Conservation (phyloP, 2,888 invertebrate species). For the Xestia sexstrigata region DNA sequence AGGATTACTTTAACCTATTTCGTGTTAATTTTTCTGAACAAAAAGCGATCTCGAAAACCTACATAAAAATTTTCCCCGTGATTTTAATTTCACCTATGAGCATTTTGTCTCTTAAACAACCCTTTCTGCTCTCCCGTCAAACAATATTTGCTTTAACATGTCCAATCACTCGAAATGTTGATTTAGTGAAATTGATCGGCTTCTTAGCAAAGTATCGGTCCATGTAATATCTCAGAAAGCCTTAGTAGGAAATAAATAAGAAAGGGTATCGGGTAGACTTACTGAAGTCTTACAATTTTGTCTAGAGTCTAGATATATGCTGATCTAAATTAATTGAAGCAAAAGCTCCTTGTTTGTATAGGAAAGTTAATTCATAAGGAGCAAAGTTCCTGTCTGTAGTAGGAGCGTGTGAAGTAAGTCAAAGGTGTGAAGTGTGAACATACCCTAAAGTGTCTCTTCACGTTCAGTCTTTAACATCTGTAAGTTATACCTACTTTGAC, state of each 20-base stretch:
- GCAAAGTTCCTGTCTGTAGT: conserved; percentile 15
- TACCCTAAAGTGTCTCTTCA: conserved; percentile 15
- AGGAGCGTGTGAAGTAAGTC: not conserved
- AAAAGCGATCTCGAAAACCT: not conserved
- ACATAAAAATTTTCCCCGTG: not conserved
- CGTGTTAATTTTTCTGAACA: too few relatives aligned
- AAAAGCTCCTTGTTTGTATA: conserved; percentile 15
- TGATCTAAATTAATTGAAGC: conserved; percentile 24
- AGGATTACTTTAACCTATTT: not conserved
- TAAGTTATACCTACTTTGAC: not conserved
- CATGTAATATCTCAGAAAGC: conserved; percentile 25
- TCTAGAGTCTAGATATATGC: conserved; percentile 3
- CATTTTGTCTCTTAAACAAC: not conserved
- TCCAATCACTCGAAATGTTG: conserved; percentile 41
- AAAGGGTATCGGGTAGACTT: not conserved
- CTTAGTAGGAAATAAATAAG: conserved; percentile 9
- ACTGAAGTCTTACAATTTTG: conserved; percentile 13
- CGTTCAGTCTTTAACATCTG: not conserved
- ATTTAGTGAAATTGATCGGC: conserved; percentile 41
- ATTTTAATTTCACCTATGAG: conserved; percentile 6
- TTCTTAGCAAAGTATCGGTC: conserved; percentile 42
- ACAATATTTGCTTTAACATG: conserved; percentile 29
- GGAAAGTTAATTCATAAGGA: conserved; percentile 26
- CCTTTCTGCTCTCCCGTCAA: not conserved
- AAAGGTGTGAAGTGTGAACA: conserved; percentile 5